Conservation (phyloP, 2,888 invertebrate species). For the Charanyca ferruginea region DNA sequence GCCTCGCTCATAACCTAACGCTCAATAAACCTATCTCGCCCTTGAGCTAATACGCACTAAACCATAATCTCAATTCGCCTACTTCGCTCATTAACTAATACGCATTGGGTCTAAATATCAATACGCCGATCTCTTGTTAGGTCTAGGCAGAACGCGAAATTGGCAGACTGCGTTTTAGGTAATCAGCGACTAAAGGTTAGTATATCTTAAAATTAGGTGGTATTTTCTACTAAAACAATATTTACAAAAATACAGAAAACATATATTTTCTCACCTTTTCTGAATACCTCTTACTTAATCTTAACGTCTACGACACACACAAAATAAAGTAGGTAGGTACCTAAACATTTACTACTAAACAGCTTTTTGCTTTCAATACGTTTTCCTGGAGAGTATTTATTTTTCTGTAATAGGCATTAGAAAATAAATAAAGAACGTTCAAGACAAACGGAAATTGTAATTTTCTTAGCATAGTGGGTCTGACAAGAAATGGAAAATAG, state of each 20-base stretch:
- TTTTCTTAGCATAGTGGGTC: conserved; percentile 17
- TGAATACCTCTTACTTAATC: background rate
- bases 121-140: too few species aligned
- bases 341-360: background rate
- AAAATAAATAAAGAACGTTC: conserved; percentile 20
- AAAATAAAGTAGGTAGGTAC: conserved; percentile 1
- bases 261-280: background rate
- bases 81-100: too few species aligned
- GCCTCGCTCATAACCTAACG: too few species aligned
- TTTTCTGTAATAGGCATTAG: background rate
- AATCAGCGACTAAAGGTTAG: too few species aligned
- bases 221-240: too few species aligned
- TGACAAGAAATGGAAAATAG: conserved; percentile 6
- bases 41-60: too few species aligned
- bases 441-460: conserved; percentile 23
- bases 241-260: background rate
- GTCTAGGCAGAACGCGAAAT: too few species aligned
- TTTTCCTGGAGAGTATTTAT: conserved; percentile 16
- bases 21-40: too few species aligned
- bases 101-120: too few species aligned
- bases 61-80: too few species aligned
- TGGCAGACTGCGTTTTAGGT: too few species aligned
- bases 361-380: conserved; percentile 24
- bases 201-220: too few species aligned
- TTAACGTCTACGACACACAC: conserved; percentile 1